Evolutionary conservation across 2,797 vertebrate species (phyloP).

Genomic region (Remorina albescens): DNA sequence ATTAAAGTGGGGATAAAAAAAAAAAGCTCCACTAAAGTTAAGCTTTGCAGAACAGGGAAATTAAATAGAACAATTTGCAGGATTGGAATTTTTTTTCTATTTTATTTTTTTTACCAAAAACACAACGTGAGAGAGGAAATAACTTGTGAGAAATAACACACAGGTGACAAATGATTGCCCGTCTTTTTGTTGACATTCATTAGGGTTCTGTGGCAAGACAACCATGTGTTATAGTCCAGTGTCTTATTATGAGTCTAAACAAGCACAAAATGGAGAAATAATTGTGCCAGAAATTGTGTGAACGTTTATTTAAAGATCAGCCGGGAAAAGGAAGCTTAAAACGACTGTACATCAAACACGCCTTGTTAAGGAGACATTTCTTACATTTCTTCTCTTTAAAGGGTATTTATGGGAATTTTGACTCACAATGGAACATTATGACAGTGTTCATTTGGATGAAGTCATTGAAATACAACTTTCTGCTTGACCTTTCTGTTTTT

Average conservation of each 20-base stretch:
- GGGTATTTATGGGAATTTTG: constrained; percentile 5
- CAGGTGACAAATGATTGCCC: constrained; percentile 44
- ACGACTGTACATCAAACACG: constrained; percentile 10
- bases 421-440: constrained; percentile 2
- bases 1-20: constrained; percentile 61
- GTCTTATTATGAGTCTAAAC: constrained; percentile 50
- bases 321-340: constrained; percentile 1
- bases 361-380: not conserved
- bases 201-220: constrained; percentile 29
- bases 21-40: constrained; percentile 75
- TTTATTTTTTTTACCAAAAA: constrained; percentile 39
- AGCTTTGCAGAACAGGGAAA: constrained; percentile 76
- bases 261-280: constrained; percentile 58
- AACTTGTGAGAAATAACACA: constrained; percentile 12
- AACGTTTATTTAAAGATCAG: constrained; percentile 53
- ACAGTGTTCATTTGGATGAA: not conserved
- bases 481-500: constrained; percentile 41
- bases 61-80: constrained; percentile 78
- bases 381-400: constrained; percentile 6
- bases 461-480: constrained; percentile 21
- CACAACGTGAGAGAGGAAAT: constrained; percentile 25
- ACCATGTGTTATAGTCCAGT: constrained; percentile 39
- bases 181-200: constrained; percentile 36
- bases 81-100: constrained; percentile 70
- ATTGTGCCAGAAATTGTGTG: constrained; percentile 51